Conservation (phyloP, 2,888 invertebrate species). For the Habroteleia sp. region DNA sequence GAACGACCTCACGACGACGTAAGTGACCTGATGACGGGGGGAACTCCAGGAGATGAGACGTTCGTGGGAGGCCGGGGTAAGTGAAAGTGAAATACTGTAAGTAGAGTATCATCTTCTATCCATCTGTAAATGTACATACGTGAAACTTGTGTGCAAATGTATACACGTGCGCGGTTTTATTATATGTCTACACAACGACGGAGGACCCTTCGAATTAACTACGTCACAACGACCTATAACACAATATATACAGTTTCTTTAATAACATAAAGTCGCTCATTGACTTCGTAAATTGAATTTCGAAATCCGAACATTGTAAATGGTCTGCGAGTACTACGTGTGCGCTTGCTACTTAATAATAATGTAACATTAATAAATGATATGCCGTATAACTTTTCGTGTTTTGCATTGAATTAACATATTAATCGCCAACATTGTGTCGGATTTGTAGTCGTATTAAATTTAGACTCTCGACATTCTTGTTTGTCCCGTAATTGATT, state of each 20-base stretch:
- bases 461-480: too few species aligned
- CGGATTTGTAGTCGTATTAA: too few species aligned
- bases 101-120: slow-evolving; percentile 77
- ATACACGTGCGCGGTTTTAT: slow-evolving; percentile 25
- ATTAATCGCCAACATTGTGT: slow-evolving; percentile 4
- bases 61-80: slow-evolving; percentile 75
- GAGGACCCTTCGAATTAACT: slow-evolving; percentile 31
- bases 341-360: slow-evolving; percentile 10
- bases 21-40: slow-evolving; percentile 73
- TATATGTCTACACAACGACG: slow-evolving; percentile 27
- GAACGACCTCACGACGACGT: slow-evolving; percentile 74
- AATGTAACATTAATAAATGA: slow-evolving; percentile 24
- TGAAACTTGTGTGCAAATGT: background rate
- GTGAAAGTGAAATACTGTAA: slow-evolving; percentile 79
- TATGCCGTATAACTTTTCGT: background rate
- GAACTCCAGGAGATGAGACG: slow-evolving; percentile 70
- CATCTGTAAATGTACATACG: slow-evolving; percentile 33
- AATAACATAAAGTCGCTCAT: slow-evolving; percentile 35
- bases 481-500: too few species aligned
- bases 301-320: slow-evolving; percentile 33
- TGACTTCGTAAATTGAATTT: slow-evolving; percentile 37
- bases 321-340: slow-evolving; percentile 16
- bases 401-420: slow-evolving; percentile 1
- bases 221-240: slow-evolving; percentile 16
- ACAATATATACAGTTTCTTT: slow-evolving; percentile 41